Base-by-base conservation (phyloP, 1,140 invertebrate genomes). In the Diorhabda carinulata region DNA sequence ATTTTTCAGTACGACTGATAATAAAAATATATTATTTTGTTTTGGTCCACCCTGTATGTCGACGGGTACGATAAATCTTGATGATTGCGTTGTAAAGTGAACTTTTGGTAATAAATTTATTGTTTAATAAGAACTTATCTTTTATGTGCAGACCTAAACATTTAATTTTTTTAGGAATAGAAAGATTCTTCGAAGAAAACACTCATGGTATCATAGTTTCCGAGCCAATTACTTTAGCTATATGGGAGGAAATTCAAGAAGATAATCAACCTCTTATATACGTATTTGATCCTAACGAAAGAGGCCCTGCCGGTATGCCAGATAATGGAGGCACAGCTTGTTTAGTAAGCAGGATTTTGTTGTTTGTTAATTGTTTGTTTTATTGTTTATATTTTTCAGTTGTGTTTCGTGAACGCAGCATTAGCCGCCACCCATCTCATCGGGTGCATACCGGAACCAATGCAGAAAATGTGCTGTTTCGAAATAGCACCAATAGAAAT, bases 211-310 rank as follows among this genome's bases (percentile, higher is more conserved):
- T 85, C 8, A 66, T 85, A 5, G 80, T 83, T 77, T 82, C 82
- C 4, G 76, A 78, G 42, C 77, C 80, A 9, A 74, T 81, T 61
- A 81, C 82, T 2, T 78, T 82, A 57, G 82, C 81, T 0, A 77
- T 86, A 52, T 86, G 84, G 84, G 76, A 82, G n/a, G 79, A 80
- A 40, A 61, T 74, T 2, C 81, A 74, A 25, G 67, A 71, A 3
- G 67, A 72, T 1, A 58, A 63, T 10, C 76, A 42, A 57, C 79
- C 10, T 5, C 42, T 79, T 0, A 81, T 78, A 67, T 86, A 84
- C 70, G 80, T 86, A 81, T 81, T 84, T 76, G 84, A 86, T 78
- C 83, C 84, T 0, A 83, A 84, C 70, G 79, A 82, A 3, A 80
- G 83, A 47, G 83, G 83, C 3, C 75, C 82, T n/a, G 82, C 82